Evolutionary conservation across 2,888 invertebrate genomes (phyloP).

Genomic region (Cephalotes varians): DNA sequence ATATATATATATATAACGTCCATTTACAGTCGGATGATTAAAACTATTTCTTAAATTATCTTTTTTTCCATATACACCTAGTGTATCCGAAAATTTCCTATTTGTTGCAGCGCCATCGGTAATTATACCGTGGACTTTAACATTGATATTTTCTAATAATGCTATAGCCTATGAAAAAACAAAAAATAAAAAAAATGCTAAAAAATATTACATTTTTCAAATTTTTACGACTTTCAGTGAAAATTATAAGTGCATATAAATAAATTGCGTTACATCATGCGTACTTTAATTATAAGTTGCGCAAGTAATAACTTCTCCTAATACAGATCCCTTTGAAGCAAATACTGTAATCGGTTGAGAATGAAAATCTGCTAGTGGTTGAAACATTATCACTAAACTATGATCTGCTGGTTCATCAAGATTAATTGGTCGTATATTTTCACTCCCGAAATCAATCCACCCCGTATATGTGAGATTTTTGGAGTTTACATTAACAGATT

Average conservation of each 20-base stretch:
- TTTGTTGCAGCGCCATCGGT: constrained; percentile 69
- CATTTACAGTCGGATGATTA: constrained; percentile 55
- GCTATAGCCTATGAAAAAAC: not conserved
- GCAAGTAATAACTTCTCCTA: not conserved
- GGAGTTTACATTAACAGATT: not conserved
- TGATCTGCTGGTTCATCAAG: not conserved
- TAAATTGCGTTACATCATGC: too few relatives aligned
- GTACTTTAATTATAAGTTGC: not conserved
- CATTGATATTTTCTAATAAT: constrained; percentile 54
- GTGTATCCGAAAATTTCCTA: constrained; percentile 62
- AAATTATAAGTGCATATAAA: too few relatives aligned
- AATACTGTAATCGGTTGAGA: not conserved
- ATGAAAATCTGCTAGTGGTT: not conserved
- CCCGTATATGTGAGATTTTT: not conserved
- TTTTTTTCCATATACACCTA: constrained; percentile 59
- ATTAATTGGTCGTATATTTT: not conserved
- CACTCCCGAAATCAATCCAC: not conserved
- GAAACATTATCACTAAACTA: not conserved
- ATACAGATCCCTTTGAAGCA: not conserved
- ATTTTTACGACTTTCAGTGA: too few relatives aligned
- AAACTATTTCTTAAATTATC: constrained; percentile 52
- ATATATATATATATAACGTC: constrained; percentile 59
- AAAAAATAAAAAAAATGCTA: not conserved
- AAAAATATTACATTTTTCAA: too few relatives aligned
- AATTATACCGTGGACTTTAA: constrained; percentile 67